Percentiles rank a stretch among this genome's conserved stretches.
Conservation (phyloP, 1,140 invertebrate genomes). For the Bombus sibiricus region DNA sequence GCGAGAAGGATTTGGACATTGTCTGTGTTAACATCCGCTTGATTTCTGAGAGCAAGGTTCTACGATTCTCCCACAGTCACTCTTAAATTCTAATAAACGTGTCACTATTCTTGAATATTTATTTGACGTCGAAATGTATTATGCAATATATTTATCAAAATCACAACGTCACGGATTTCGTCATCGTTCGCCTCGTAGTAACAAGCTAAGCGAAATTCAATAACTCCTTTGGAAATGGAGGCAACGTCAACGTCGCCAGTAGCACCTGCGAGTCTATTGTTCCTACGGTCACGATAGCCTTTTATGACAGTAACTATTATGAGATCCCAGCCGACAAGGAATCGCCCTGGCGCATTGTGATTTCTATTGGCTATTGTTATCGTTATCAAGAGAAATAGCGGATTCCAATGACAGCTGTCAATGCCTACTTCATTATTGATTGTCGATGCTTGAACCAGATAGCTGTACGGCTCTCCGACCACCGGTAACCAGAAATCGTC, state of each 20-base stretch:
- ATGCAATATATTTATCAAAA: too few species aligned
- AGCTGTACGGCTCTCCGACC: background rate
- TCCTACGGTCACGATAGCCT: constrained; percentile 25
- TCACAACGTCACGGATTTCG: too few species aligned
- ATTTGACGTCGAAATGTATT: too few species aligned
- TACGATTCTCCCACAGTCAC: too few species aligned
- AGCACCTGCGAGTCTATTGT: constrained; percentile 16
- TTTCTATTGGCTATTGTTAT: constrained; percentile 41
- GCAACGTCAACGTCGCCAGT: constrained; percentile 15
- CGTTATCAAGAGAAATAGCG: constrained; percentile 51
- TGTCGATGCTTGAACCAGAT: constrained; percentile 50
- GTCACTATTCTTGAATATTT: too few species aligned
- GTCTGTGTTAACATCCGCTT: too few species aligned
- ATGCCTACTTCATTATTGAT: constrained; percentile 63
- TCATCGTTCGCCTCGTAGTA: too few species aligned
- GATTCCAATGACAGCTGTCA: constrained; percentile 47
- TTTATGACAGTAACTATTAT: constrained; percentile 29
- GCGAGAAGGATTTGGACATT: too few species aligned
- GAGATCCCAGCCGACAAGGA: constrained; percentile 27
- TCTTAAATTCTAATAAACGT: too few species aligned
- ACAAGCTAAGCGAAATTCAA: constrained; percentile 8
- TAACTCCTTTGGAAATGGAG: constrained; percentile 19
- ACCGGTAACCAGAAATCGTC: constrained; percentile 44
- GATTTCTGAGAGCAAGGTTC: too few species aligned
- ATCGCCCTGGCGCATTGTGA: constrained; percentile 30